Conservation (phyloP, 2,888 invertebrate genomes). For the Corbicula japonica region DNA sequence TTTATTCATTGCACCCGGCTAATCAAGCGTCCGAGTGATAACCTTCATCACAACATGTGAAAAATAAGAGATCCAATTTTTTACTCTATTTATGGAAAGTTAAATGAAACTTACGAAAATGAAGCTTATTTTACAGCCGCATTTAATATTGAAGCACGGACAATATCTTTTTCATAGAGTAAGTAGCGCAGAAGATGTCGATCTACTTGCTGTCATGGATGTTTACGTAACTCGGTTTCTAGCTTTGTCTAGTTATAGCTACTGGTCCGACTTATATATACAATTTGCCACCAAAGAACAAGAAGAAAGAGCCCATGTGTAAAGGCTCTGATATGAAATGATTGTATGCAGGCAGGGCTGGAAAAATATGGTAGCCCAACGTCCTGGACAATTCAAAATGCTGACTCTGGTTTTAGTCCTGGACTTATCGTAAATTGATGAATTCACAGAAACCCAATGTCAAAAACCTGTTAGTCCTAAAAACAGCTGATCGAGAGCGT, state of each 20-base stretch:
- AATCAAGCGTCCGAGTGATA: constrained; percentile 24
- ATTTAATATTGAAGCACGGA: constrained; percentile 9
- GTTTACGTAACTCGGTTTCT: background rate
- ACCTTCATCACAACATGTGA: constrained; percentile 12
- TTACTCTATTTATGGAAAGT: background rate
- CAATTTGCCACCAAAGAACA: background rate
- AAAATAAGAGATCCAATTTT: background rate
- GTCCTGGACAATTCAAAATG: too few relatives aligned
- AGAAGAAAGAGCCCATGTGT: background rate
- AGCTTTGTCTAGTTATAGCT: background rate
- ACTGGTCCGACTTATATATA: background rate
- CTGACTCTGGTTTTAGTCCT: too few relatives aligned
- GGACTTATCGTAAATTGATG: too few relatives aligned
- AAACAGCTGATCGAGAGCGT: too few relatives aligned
- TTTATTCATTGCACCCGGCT: too few relatives aligned
- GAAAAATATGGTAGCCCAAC: too few relatives aligned
- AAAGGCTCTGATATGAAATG: background rate
- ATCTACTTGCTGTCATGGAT: background rate
- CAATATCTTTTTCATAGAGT: constrained; percentile 12
- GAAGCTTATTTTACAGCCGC: constrained; percentile 23
- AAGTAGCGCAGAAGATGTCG: background rate
- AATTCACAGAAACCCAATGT: too few relatives aligned
- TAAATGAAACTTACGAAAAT: background rate
- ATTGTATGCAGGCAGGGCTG: background rate
- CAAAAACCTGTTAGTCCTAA: too few relatives aligned